A percentile compares a stretch with the other conserved stretches of the same genome.
These are phyloP conservation scores for Eremobia ochroleuca DNA, from an alignment of 2,888 invertebrate genomes.

Conservation along the genomic window DNA sequence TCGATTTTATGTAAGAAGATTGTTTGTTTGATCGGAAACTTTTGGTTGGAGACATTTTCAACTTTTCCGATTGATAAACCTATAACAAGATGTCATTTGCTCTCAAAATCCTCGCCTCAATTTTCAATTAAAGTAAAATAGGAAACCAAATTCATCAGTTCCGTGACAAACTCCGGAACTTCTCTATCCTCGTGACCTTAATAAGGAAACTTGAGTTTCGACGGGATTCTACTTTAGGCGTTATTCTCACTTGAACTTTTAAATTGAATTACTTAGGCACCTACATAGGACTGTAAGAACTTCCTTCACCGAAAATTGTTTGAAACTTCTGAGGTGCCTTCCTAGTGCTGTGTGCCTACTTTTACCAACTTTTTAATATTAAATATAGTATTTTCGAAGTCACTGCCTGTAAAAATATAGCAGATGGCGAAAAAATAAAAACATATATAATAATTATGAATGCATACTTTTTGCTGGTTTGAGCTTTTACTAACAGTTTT, in stretches of 20 bases:
- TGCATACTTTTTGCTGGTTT: no score
- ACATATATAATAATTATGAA: not conserved
- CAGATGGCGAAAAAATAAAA: not conserved
- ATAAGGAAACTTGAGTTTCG: slow-evolving; percentile 46
- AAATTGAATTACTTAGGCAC: slow-evolving; percentile 59
- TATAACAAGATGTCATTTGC: not conserved
- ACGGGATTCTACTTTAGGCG: slow-evolving; percentile 45
- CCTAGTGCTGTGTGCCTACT: slow-evolving; percentile 1
- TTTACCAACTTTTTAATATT: no score
- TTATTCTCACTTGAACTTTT: slow-evolving; percentile 60
- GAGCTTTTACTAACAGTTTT: no score
- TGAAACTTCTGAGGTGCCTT: slow-evolving; percentile 39
- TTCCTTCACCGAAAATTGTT: slow-evolving; percentile 47
- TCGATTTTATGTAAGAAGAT: not conserved
- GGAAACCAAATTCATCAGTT: slow-evolving; percentile 28
- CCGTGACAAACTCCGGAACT: slow-evolving; percentile 30
- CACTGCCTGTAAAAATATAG: no score
- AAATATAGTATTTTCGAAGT: no score
- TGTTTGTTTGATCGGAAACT: not conserved
- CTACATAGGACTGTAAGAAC: slow-evolving; percentile 20
- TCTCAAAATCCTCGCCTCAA: not conserved
- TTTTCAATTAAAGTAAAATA: slow-evolving; percentile 2
- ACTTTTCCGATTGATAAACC: not conserved
- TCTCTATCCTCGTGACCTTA: slow-evolving; percentile 42
- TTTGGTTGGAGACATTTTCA: not conserved